These are phyloP conservation scores for Hemicrepidius hirtus DNA, from an alignment of 2,888 invertebrate species.

Conservation along the genomic window DNA sequence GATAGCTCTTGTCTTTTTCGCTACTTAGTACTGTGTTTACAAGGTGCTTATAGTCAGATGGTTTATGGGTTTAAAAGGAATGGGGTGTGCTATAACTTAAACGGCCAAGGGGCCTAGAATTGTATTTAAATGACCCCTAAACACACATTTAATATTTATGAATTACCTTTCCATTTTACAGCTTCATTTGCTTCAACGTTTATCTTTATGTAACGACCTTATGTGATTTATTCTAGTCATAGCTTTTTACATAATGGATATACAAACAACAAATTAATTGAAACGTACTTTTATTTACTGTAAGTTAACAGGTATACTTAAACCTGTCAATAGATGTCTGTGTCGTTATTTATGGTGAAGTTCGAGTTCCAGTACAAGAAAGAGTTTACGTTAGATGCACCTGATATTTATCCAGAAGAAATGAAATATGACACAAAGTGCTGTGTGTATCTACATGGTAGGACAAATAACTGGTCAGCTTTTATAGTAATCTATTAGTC, in stretches of 20 bases:
- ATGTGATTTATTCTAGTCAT: constrained; percentile 42
- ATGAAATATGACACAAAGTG: too few relatives aligned
- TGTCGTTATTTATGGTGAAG: neutral
- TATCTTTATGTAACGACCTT: constrained; percentile 30
- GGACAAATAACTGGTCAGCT: too few relatives aligned
- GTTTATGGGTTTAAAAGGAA: constrained; percentile 61
- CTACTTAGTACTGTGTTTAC: constrained; percentile 70
- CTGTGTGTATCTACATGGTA: too few relatives aligned
- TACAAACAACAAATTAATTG: constrained; percentile 25
- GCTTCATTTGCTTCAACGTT: constrained; percentile 40
- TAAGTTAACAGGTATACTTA: constrained; percentile 31
- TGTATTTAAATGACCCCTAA: constrained; percentile 65
- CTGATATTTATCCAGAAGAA: too few relatives aligned
- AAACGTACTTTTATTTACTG: constrained; percentile 29
- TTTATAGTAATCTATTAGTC: too few relatives aligned
- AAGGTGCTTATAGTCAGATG: constrained; percentile 65
- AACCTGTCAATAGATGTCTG: constrained; percentile 12
- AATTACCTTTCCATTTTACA: constrained; percentile 56
- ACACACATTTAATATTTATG: constrained; percentile 62
- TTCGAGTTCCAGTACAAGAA: too few relatives aligned
- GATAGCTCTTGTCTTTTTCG: constrained; percentile 70
- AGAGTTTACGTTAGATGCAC: too few relatives aligned
- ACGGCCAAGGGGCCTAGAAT: constrained; percentile 57
- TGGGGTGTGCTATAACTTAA: constrained; percentile 52
- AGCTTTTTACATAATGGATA: constrained; percentile 46